These are phyloP conservation scores for Osmerus mordax DNA, from an alignment of 2,113 vertebrate genomes.

Conservation along the genomic window DNA sequence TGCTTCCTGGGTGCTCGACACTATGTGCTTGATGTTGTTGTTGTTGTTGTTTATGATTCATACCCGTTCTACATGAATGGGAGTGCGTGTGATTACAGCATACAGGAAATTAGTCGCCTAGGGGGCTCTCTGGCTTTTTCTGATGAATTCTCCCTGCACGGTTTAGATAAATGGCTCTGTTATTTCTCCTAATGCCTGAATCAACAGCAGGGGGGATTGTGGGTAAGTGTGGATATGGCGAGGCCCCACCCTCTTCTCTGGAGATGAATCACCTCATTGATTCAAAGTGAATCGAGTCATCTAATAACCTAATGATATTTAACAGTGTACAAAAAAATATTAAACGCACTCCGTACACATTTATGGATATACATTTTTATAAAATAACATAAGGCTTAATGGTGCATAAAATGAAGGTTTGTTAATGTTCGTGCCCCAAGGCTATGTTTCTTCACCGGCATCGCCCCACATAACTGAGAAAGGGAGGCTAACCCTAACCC, in stretches of 20 bases:
- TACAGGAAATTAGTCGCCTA: neutral
- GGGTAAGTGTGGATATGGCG: slow-evolving; percentile 69
- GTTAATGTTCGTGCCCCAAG: slow-evolving; percentile 34
- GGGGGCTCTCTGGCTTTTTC: slow-evolving; percentile 20
- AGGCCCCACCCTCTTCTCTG: slow-evolving; percentile 62
- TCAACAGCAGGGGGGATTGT: slow-evolving; percentile 63
- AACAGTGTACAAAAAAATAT: slow-evolving; percentile 29
- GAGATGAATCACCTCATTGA: slow-evolving; percentile 69
- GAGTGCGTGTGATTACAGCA: slow-evolving; percentile 1
- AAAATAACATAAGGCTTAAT: slow-evolving; percentile 37
- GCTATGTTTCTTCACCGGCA: slow-evolving; percentile 10
- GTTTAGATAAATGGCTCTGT: slow-evolving; percentile 71
- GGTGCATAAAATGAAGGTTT: slow-evolving; percentile 45
- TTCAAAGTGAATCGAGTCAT: slow-evolving; percentile 68
- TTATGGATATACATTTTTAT: slow-evolving; percentile 24
- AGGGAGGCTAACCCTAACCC: neutral
- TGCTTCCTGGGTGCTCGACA: too few species aligned
- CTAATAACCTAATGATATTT: slow-evolving; percentile 52
- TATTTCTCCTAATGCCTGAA: slow-evolving; percentile 66
- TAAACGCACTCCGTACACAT: slow-evolving; percentile 13
- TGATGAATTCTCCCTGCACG: slow-evolving; percentile 73
- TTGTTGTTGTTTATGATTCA: neutral
- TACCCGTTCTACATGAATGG: neutral
- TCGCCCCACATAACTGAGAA: slow-evolving; percentile 19
- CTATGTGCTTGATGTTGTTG: neutral